These are phyloP conservation scores for Gastrophysa polygoni DNA, from an alignment of 2,888 invertebrate genomes.

Conservation along the genomic window DNA sequence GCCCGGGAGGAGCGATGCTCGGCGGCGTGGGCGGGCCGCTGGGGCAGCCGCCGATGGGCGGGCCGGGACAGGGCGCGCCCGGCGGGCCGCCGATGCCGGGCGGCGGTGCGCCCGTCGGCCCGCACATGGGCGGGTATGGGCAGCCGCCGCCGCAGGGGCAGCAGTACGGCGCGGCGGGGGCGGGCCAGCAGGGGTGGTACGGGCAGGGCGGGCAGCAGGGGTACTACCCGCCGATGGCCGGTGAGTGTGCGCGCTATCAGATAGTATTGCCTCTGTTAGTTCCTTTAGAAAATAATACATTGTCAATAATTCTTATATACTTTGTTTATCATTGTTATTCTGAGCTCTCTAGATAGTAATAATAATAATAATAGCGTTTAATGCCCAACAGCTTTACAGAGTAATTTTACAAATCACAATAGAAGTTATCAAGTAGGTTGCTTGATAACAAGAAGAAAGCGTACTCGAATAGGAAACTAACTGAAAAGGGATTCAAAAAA, in stretches of 20 bases:
- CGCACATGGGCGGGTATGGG: constrained; percentile 34
- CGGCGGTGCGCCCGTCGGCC: constrained; percentile 23
- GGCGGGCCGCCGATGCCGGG: constrained; percentile 51
- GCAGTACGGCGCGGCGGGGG: constrained; percentile 53
- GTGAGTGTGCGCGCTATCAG: constrained; percentile 42
- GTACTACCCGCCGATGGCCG: constrained; percentile 61
- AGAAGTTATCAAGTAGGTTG: too few species aligned
- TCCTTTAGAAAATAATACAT: too few species aligned
- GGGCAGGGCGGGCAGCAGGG: constrained; percentile 59
- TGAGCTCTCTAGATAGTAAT: too few species aligned
- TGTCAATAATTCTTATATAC: too few species aligned
- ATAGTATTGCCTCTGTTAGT: too few species aligned
- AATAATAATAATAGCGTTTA: too few species aligned
- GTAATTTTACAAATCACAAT: too few species aligned
- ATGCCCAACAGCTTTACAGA: too few species aligned
- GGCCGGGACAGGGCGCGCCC: constrained; percentile 45
- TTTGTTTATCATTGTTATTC: too few species aligned
- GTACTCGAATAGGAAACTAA: too few species aligned
- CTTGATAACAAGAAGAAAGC: too few species aligned
- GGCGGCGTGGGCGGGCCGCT: constrained; percentile 39
- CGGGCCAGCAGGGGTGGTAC: constrained; percentile 66
- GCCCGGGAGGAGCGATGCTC: constrained; percentile 53
- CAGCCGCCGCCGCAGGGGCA: constrained; percentile 50
- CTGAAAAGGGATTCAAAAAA: too few species aligned
- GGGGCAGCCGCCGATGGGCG: constrained; percentile 27